phyloP scores from a whole-genome alignment of 2,113 vertebrate genomes.

The Oplegnathus fasciatus region DNA sequence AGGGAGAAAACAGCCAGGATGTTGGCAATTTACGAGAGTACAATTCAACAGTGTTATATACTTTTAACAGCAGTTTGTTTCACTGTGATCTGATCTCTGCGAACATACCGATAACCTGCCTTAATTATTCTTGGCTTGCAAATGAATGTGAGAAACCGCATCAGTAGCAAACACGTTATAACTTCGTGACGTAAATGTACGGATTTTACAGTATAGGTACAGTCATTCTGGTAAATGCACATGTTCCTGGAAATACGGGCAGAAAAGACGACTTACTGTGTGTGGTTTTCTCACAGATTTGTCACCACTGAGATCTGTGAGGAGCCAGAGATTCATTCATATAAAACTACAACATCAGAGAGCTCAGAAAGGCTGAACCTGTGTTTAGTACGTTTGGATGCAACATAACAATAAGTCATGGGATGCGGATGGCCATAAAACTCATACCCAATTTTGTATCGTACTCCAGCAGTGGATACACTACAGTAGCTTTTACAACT shows the following conservation, averaged over 20 bases:
- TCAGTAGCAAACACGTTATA: background rate
- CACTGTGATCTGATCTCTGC: background rate
- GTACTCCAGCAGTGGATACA: no score
- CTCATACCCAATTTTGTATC: background rate
- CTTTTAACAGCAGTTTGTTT: background rate
- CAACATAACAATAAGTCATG: background rate
- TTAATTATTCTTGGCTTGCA: background rate
- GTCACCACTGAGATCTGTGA: slow-evolving; percentile 12
- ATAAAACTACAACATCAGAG: slow-evolving; percentile 10
- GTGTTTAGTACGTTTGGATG: background rate
- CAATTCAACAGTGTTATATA: background rate
- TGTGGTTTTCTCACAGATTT: slow-evolving; percentile 51
- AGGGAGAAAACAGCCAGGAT: slow-evolving; percentile 50
- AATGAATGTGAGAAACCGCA: background rate
- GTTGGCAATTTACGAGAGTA: slow-evolving; percentile 20
- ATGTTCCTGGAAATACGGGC: slow-evolving; percentile 36
- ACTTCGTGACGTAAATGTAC: background rate
- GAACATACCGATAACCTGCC: background rate
- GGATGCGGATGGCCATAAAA: background rate
- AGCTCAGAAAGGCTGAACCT: background rate
- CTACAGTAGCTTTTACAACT: background rate
- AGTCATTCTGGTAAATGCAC: slow-evolving; percentile 26
- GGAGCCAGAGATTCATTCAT: slow-evolving; percentile 55
- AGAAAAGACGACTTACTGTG: slow-evolving; percentile 23
- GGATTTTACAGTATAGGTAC: background rate